phyloP scores from a whole-genome alignment of 1,140 invertebrate species.

The Drosophila murphyi region DNA sequence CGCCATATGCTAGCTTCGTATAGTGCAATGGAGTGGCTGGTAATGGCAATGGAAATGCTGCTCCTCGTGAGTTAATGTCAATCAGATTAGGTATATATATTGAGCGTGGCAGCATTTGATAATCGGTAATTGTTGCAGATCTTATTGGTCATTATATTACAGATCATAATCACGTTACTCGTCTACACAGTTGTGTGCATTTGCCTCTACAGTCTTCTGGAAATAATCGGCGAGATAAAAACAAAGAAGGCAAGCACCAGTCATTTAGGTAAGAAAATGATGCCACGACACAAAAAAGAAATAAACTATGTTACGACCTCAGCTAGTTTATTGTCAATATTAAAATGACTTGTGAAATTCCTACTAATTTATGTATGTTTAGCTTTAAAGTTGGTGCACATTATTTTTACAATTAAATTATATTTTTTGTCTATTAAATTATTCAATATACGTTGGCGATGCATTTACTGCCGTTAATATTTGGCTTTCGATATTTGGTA shows the following conservation, averaged over 20 bases:
- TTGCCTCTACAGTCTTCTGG: conserved; percentile 38
- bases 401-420: not conserved
- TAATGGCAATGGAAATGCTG: conserved; percentile 21
- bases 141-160: conserved; percentile 64
- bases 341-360: conserved; percentile 15
- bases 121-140: conserved; percentile 57
- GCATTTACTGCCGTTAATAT: no score
- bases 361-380: not conserved
- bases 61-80: conserved; percentile 56
- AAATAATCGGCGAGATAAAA: conserved; percentile 25
- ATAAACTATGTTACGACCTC: conserved; percentile 36
- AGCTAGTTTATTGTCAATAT: conserved; percentile 59
- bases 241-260: not conserved
- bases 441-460: no score
- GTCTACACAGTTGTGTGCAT: conserved; percentile 46
- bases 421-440: not conserved
- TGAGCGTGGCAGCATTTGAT: conserved; percentile 2
- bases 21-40: conserved; percentile 6
- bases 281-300: conserved; percentile 1
- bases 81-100: conserved; percentile 25
- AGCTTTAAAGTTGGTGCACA: not conserved
- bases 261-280: conserved; percentile 21
- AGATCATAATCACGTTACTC: conserved; percentile 42
- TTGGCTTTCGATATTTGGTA: no score
- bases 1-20: conserved; percentile 8